These are phyloP conservation scores for Todus mexicanus DNA, from an alignment of 2,797 vertebrate genomes.

Conservation along the genomic window DNA sequence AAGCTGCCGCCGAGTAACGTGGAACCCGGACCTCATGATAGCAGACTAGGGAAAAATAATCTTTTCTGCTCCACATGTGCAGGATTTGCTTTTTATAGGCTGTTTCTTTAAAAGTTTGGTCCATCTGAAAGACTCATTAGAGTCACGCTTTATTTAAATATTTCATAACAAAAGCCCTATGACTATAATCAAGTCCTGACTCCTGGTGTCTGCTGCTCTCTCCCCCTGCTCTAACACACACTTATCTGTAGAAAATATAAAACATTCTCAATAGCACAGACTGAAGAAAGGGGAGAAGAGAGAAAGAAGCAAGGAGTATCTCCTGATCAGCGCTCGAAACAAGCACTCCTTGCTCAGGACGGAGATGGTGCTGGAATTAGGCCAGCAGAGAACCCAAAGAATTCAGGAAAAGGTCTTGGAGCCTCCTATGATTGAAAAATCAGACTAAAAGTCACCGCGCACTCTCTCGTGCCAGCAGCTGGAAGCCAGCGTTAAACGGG, in stretches of 20 bases:
- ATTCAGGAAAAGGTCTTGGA: conserved; percentile 43
- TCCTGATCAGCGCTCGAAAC: not conserved
- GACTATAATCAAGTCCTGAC: not conserved
- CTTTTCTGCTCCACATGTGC: conserved; percentile 5
- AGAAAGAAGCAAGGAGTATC: not conserved
- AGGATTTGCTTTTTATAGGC: not conserved
- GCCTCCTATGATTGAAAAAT: conserved; percentile 36
- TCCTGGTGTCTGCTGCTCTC: not conserved
- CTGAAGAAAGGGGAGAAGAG: not conserved
- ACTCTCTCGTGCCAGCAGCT: not conserved
- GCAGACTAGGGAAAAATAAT: not conserved
- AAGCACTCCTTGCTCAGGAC: not conserved
- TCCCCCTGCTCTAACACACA: not conserved
- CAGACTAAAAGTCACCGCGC: conserved; percentile 26
- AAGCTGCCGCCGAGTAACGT: not conserved
- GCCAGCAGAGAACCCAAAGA: conserved; percentile 26
- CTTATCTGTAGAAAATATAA: not conserved
- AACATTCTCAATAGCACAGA: not conserved
- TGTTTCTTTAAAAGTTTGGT: conserved; percentile 33
- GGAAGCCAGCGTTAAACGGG: not conserved
- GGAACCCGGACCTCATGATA: conserved; percentile 31
- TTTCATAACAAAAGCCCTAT: conserved; percentile 19
- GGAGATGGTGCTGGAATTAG: not conserved
- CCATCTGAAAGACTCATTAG: conserved; percentile 41
- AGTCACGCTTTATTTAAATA: not conserved